Percentiles rank a stretch among this genome's conserved stretches.
These are phyloP conservation scores for Megalurothrips usitatus DNA, from an alignment of 2,888 invertebrate genomes.

Conservation along the genomic window DNA sequence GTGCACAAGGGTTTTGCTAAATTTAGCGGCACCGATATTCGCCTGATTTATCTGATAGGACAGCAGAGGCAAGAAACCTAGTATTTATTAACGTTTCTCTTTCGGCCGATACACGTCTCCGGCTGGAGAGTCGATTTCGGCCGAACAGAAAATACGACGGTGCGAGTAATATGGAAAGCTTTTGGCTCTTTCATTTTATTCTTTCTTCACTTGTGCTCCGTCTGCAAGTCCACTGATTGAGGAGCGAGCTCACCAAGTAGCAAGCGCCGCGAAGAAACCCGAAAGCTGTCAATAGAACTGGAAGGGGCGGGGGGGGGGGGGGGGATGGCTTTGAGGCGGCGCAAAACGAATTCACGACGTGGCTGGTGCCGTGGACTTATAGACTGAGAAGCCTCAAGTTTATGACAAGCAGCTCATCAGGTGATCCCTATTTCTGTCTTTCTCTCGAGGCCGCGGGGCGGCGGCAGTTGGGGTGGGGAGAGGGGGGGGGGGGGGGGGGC, in stretches of 20 bases:
- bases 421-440: slow-evolving; percentile 9
- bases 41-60: no score
- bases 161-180: no score
- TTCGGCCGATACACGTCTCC: no score
- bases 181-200: no score
- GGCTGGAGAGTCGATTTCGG: no score
- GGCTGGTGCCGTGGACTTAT: not conserved
- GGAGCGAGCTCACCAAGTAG: no score
- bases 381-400: not conserved
- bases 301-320: not conserved
- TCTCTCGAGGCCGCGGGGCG: not conserved
- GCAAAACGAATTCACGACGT: not conserved
- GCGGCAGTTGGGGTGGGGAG: not conserved
- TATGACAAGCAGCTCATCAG: slow-evolving; percentile 26
- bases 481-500: not conserved
- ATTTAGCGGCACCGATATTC: not conserved
- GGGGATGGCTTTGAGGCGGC: not conserved
- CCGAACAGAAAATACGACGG: no score
- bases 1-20: not conserved
- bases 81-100: no score
- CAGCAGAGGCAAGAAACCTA: no score
- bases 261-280: not conserved
- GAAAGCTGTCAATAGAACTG: not conserved
- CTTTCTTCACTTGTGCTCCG: no score
- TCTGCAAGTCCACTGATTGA: no score